These are phyloP conservation scores for Epizoanthus rinbou DNA, from an alignment of 92 coral and sea anemone genomes.

Conservation along the genomic window DNA sequence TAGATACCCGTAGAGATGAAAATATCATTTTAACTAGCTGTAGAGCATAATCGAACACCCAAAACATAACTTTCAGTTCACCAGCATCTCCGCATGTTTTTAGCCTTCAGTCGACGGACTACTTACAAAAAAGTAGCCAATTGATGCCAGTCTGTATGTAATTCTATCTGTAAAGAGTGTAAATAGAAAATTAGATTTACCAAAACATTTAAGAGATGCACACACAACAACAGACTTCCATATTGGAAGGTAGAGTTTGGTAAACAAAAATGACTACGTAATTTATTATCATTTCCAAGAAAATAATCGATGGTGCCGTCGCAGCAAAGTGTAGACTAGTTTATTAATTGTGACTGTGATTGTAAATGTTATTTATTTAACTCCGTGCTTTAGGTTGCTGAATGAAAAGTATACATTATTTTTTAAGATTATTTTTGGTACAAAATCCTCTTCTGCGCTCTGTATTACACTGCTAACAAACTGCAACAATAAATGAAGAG, in stretches of 20 bases:
- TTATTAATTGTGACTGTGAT: not conserved
- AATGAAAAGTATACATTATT: not conserved
- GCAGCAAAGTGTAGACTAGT: not conserved
- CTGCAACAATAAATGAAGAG: not conserved
- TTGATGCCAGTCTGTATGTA: not conserved
- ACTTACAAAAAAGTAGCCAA: too few relatives aligned
- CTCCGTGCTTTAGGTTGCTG: not conserved
- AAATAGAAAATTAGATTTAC: slow-evolving; percentile 4
- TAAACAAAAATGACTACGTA: not conserved
- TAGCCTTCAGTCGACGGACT: too few relatives aligned
- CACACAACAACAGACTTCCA: not conserved
- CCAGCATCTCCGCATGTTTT: too few relatives aligned
- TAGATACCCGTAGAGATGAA: too few relatives aligned
- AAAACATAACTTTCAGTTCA: too few relatives aligned
- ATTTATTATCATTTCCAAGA: not conserved
- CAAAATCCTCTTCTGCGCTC: not conserved
- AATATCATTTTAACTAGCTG: too few relatives aligned
- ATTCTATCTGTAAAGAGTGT: not conserved
- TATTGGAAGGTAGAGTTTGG: not conserved
- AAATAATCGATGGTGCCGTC: not conserved
- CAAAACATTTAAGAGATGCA: not conserved
- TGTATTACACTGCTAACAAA: not conserved
- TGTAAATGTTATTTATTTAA: not conserved
- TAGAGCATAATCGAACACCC: too few relatives aligned
- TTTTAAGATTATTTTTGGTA: not conserved